These are phyloP conservation scores for Pangasianodon hypophthalmus DNA, from an alignment of 2,113 vertebrate genomes.

Conservation along the genomic window DNA sequence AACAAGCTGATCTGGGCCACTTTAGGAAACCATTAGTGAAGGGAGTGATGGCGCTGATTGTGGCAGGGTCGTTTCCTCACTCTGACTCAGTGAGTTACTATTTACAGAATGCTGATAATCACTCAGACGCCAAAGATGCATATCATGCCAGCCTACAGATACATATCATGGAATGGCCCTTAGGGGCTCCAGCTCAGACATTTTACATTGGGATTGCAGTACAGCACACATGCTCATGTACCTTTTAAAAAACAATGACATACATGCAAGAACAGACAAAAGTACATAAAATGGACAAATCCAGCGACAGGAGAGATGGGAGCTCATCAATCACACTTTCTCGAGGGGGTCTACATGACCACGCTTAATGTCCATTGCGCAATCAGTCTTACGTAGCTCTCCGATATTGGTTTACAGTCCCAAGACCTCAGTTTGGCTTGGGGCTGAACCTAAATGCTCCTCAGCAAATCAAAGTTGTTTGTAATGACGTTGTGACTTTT, in stretches of 20 bases:
- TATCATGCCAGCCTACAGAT: conserved; percentile 62
- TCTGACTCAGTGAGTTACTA: conserved; percentile 63
- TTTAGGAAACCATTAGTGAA: conserved; percentile 68
- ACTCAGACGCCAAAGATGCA: conserved; percentile 53
- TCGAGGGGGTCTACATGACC: conserved; percentile 65
- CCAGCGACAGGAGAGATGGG: conserved; percentile 46
- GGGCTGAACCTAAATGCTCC: conserved; percentile 67
- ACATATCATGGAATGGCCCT: conserved; percentile 62
- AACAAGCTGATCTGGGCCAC: conserved; percentile 43
- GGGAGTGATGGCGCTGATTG: conserved; percentile 65
- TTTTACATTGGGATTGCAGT: conserved; percentile 46
- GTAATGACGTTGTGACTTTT: conserved; percentile 65
- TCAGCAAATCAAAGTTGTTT: conserved; percentile 73
- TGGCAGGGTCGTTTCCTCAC: conserved; percentile 67
- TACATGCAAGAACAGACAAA: conserved; percentile 27
- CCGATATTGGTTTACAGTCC: conserved; percentile 71
- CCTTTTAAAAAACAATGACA: conserved; percentile 19
- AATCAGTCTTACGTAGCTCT: conserved; percentile 68
- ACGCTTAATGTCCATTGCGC: conserved; percentile 68
- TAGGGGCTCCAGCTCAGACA: conserved; percentile 58
- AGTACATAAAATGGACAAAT: conserved; percentile 1
- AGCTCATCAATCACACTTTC: conserved; percentile 71
- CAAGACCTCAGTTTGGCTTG: conserved; percentile 67
- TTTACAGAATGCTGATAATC: conserved; percentile 71
- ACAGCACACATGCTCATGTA: conserved; percentile 12